Evolutionary conservation across 2,797 vertebrate species (phyloP).

Genomic region (Natrix natrix): DNA sequence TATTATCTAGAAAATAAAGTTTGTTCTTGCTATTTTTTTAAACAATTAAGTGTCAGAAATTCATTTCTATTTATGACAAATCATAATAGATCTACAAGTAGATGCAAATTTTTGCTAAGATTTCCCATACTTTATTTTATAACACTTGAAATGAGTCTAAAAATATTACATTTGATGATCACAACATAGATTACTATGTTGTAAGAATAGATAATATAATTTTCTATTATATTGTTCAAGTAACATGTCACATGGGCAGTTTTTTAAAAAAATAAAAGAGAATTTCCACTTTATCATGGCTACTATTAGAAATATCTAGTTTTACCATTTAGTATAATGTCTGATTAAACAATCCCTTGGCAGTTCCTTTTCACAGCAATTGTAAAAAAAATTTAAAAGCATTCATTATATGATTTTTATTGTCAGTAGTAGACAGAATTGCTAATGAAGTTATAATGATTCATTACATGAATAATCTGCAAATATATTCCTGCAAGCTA

Average conservation of each 20-base stretch:
- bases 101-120: background rate
- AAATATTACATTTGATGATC: background rate
- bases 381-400: too few relatives aligned
- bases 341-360: background rate
- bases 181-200: background rate
- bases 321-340: background rate
- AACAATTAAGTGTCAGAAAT: background rate
- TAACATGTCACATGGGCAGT: background rate
- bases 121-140: background rate
- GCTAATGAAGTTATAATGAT: background rate
- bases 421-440: background rate
- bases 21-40: background rate
- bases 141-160: background rate
- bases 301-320: background rate
- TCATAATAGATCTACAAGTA: background rate
- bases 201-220: background rate
- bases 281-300: background rate
- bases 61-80: background rate
- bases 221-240: background rate
- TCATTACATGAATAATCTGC: background rate
- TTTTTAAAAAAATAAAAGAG: background rate
- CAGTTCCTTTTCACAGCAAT: background rate
- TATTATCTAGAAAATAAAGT: background rate
- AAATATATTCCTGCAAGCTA: background rate
- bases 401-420: background rate